Evolutionary conservation across 2,888 invertebrate species (phyloP).

Genomic region (Heliconius cydno): DNA sequence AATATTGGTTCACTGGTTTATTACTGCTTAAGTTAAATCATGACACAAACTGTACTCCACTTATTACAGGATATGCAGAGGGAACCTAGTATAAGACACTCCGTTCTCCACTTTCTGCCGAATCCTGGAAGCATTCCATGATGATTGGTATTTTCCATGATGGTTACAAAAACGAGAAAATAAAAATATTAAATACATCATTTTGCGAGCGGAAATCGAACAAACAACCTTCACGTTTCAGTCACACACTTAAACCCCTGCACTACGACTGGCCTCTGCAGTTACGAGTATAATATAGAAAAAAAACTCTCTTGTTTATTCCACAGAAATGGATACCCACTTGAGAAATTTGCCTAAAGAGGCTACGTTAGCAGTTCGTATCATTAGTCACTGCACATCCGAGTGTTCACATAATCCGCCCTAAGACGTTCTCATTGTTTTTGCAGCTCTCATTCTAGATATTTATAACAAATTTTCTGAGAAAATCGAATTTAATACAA

Average conservation of each 20-base stretch:
- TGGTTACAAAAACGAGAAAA: too few relatives aligned
- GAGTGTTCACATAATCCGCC: slow-evolving; percentile 17
- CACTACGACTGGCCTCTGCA: not conserved
- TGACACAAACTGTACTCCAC: not conserved
- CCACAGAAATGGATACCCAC: not conserved
- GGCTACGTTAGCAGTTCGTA: slow-evolving; percentile 11
- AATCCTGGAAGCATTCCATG: too few relatives aligned
- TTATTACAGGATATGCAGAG: too few relatives aligned
- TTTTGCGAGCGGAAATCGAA: too few relatives aligned
- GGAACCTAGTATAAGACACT: too few relatives aligned
- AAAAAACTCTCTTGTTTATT: not conserved
- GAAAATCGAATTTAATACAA: not conserved
- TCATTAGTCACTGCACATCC: slow-evolving; percentile 26
- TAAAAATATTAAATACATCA: too few relatives aligned
- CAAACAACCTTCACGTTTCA: too few relatives aligned
- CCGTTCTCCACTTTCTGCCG: too few relatives aligned
- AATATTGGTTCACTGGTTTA: not conserved
- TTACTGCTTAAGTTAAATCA: not conserved
- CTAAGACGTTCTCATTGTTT: slow-evolving; percentile 24
- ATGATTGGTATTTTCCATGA: too few relatives aligned
- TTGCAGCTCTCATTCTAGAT: slow-evolving; percentile 9
- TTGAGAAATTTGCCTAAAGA: slow-evolving; percentile 17
- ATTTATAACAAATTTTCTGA: not conserved
- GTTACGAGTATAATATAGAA: not conserved
- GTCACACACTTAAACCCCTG: not conserved